phyloP scores from a whole-genome alignment of 2,113 vertebrate genomes.

The Myiagra hebetior region DNA sequence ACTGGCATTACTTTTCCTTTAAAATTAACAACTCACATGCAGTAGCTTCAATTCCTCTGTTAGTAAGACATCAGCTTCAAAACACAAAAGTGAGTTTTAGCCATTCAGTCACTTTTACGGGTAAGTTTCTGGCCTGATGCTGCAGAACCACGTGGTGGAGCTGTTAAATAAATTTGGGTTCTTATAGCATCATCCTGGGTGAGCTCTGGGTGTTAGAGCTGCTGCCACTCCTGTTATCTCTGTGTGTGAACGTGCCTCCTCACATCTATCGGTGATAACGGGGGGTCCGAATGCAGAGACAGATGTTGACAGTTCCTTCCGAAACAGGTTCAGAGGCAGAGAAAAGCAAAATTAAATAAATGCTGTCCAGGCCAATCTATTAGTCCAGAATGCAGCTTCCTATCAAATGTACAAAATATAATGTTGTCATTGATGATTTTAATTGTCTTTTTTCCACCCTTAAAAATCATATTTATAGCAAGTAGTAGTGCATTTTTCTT shows the following conservation, averaged over 20 bases:
- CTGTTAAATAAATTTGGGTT: slow-evolving; percentile 71
- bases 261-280: neutral
- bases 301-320: neutral
- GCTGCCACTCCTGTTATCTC: neutral
- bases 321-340: neutral
- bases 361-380: neutral
- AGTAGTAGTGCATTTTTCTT: neutral
- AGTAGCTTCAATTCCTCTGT: neutral
- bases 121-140: neutral
- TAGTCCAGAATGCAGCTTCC: neutral
- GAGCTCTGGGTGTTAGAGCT: neutral
- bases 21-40: neutral
- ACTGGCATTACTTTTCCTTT: neutral
- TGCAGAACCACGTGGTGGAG: slow-evolving; percentile 72
- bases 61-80: neutral
- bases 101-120: neutral
- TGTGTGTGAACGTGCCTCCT: neutral
- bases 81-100: neutral
- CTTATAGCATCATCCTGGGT: neutral
- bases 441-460: neutral
- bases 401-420: neutral
- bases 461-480: neutral
- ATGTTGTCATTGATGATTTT: neutral
- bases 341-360: neutral
- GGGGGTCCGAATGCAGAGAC: neutral